phyloP scores from a whole-genome alignment of 2,797 vertebrate genomes.

The Odontamblyopus lacepedii region DNA sequence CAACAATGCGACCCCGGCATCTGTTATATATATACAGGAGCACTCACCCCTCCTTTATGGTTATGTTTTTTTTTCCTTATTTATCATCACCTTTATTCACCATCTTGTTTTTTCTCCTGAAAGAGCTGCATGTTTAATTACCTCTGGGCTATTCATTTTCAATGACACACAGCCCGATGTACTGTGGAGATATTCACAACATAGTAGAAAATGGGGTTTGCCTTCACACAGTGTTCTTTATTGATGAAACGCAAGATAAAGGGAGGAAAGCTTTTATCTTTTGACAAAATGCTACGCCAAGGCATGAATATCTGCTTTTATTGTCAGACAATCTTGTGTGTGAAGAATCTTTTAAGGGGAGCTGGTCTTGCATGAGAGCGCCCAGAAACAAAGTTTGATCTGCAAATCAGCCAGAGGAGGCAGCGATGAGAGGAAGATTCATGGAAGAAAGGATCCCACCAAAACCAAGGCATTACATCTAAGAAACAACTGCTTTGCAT shows the following conservation, averaged over 20 bases:
- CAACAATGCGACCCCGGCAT: constrained; percentile 64
- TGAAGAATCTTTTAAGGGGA: constrained; percentile 61
- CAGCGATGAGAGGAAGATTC: constrained; percentile 47
- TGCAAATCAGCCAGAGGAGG: constrained; percentile 57
- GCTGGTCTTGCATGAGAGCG: constrained; percentile 56
- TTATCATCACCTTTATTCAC: constrained; percentile 73
- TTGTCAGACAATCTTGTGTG: constrained; percentile 59
- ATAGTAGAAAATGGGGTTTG: constrained; percentile 66
- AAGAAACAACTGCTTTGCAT: constrained; percentile 16
- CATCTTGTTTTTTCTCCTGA: constrained; percentile 64
- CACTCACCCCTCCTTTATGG: constrained; percentile 35
- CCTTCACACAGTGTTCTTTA: constrained; percentile 67
- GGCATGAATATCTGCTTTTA: constrained; percentile 66
- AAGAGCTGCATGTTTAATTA: constrained; percentile 77
- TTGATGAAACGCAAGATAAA: constrained; percentile 69
- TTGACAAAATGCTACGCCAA: constrained; percentile 59
- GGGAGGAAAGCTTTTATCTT: constrained; percentile 66
- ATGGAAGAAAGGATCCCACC: constrained; percentile 42
- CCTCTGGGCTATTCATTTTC: constrained; percentile 77
- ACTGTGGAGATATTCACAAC: constrained; percentile 49
- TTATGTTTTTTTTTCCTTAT: constrained; percentile 42
- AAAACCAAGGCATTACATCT: constrained; percentile 23
- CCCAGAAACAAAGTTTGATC: constrained; percentile 55
- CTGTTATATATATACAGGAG: constrained; percentile 58
- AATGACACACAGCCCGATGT: constrained; percentile 66